Percentiles rank a stretch among this genome's conserved stretches.
phyloP scores from a whole-genome alignment of 2,888 invertebrate species.

The Dasysyrphus albostriatus region DNA sequence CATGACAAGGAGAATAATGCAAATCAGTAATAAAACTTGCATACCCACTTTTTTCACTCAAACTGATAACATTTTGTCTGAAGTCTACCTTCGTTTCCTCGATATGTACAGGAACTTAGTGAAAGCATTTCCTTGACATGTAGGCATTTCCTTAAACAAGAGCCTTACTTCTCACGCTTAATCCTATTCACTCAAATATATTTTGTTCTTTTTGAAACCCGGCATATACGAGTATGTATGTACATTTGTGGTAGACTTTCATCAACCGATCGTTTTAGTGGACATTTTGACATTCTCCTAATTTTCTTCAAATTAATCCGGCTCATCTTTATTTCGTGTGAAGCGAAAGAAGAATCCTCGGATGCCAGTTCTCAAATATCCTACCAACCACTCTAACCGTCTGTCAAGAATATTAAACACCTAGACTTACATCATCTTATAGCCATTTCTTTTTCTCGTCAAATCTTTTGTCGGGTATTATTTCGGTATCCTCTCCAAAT shows the following conservation, averaged over 20 bases:
- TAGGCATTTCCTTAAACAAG: neutral
- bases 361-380: constrained; percentile 5
- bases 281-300: constrained; percentile 37
- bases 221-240: no score
- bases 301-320: constrained; percentile 34
- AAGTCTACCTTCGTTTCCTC: neutral
- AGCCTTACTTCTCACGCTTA: neutral
- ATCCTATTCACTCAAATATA: neutral
- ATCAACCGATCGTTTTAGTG: constrained; percentile 8
- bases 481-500: constrained; percentile 16
- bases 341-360: constrained; percentile 4
- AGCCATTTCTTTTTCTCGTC: constrained; percentile 25
- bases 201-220: neutral
- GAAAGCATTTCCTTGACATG: no score
- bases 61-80: neutral
- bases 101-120: no score
- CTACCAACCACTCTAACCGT: constrained; percentile 17
- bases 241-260: neutral
- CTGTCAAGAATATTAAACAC: constrained; percentile 30
- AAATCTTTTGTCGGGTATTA: constrained; percentile 25
- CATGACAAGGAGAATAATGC: neutral
- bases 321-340: constrained; percentile 22
- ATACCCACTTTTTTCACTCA: neutral
- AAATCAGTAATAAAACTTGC: neutral
- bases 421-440: constrained; percentile 19